Conservation (phyloP, 2,888 invertebrate genomes). For the Drosophila monieri region DNA sequence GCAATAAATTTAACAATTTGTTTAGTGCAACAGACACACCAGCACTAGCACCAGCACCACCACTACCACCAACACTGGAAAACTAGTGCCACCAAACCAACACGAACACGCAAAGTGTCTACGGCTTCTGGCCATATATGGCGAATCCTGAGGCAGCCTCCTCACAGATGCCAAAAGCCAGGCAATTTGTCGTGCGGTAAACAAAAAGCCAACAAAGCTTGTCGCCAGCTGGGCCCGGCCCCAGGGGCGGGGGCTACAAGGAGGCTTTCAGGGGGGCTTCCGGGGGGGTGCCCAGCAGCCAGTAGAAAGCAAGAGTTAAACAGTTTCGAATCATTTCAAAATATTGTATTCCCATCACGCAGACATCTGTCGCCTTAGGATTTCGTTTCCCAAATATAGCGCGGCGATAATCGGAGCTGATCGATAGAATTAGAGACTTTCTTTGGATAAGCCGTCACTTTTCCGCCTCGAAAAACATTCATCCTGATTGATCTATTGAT, state of each 20-base stretch:
- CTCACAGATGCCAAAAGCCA: conserved; percentile 73
- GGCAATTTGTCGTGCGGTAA: conserved; percentile 77
- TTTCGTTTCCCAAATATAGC: conserved; percentile 34
- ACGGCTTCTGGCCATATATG: conserved; percentile 68
- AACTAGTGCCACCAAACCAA: conserved; percentile 8
- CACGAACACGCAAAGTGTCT: conserved; percentile 73
- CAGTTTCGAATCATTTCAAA: conserved; percentile 38
- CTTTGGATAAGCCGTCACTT: conserved; percentile 47
- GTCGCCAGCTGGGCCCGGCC: conserved; percentile 33
- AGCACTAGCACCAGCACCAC: conserved; percentile 20
- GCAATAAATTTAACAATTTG: conserved; percentile 83
- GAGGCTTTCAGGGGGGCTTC: conserved; percentile 31
- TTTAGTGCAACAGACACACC: conserved; percentile 69
- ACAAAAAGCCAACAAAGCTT: conserved; percentile 55
- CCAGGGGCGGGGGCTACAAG: conserved; percentile 10
- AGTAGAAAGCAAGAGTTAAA: conserved; percentile 49
- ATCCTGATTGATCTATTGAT: conserved; percentile 30
- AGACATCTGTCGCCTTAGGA: conserved; percentile 33
- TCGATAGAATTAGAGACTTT: conserved; percentile 50
- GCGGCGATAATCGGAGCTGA: conserved; percentile 43
- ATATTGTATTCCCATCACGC: conserved; percentile 42
- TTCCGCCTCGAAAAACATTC: conserved; percentile 19
- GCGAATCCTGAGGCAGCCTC: conserved; percentile 55
- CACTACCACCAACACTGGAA: conserved; percentile 9
- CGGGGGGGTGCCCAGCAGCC: conserved; percentile 10